phyloP scores from a whole-genome alignment of 2,113 vertebrate species.

The Myxocyprinus asiaticus region DNA sequence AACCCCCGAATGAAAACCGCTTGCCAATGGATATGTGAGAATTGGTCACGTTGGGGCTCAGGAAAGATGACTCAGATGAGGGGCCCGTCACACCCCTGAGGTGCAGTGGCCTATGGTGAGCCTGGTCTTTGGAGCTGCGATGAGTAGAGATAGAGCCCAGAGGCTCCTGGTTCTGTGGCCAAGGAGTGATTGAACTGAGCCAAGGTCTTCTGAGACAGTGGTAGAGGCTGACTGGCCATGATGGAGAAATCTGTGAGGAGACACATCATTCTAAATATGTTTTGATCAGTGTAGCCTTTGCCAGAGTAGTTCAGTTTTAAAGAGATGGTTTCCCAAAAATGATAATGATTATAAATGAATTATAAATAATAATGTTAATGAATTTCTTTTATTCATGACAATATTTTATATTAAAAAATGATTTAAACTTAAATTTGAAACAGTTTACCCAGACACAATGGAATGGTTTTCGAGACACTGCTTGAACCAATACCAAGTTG shows the following conservation, averaged over 20 bases:
- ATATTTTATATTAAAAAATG: not conserved
- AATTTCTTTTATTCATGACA: not conserved
- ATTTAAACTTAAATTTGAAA: not conserved
- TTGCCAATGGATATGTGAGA: conserved; percentile 35
- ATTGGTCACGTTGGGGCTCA: conserved; percentile 52
- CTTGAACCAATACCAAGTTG: too few relatives aligned
- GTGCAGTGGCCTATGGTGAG: conserved; percentile 22
- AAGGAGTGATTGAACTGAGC: conserved; percentile 47
- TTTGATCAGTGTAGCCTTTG: too few relatives aligned
- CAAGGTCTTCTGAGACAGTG: conserved; percentile 52
- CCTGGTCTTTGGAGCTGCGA: conserved; percentile 50
- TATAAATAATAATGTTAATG: not conserved
- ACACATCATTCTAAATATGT: not conserved
- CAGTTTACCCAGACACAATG: not conserved
- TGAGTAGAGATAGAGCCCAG: conserved; percentile 37
- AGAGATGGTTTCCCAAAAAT: too few relatives aligned
- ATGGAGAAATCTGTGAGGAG: conserved; percentile 4
- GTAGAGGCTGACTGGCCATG: conserved; percentile 55
- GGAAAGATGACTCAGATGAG: conserved; percentile 48
- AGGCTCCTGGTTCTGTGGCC: conserved; percentile 29
- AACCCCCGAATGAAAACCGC: conserved; percentile 68
- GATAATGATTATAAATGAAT: not conserved
- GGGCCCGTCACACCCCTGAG: conserved; percentile 29
- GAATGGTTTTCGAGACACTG: not conserved
- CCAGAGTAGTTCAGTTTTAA: too few relatives aligned